phyloP scores from a whole-genome alignment of 2,888 invertebrate species.

The Sinelater perroti region DNA sequence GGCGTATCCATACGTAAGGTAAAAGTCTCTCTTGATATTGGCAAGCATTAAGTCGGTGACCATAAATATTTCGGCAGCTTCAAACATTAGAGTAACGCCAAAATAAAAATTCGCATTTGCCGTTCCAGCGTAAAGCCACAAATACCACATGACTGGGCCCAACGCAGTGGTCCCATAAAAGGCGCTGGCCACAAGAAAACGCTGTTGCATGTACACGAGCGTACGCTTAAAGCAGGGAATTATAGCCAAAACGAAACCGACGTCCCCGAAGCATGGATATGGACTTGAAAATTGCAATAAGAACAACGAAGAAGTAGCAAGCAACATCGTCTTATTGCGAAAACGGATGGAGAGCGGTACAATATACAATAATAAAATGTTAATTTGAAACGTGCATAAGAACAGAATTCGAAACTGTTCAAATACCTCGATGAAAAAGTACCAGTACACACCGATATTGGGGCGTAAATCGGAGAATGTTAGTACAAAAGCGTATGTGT shows the following conservation, averaged over 20 bases:
- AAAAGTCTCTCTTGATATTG: background rate
- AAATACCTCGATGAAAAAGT: constrained; percentile 99
- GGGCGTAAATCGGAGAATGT: constrained; percentile 93
- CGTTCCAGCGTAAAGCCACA: constrained; percentile 97
- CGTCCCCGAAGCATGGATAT: constrained; percentile 95
- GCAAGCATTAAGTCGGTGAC: constrained; percentile 77
- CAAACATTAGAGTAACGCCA: constrained; percentile 94
- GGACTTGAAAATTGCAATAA: constrained; percentile 93
- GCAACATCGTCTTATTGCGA: constrained; percentile 79
- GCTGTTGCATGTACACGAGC: constrained; percentile 91
- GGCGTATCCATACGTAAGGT: background rate
- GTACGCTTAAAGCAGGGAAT: constrained; percentile 92
- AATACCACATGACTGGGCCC: constrained; percentile 94
- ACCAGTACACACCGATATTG: constrained; percentile 98
- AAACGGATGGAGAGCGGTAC: constrained; percentile 85
- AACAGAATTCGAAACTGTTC: constrained; percentile 97
- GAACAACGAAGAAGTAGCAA: constrained; percentile 81
- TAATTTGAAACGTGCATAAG: constrained; percentile 95
- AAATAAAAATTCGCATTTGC: constrained; percentile 99
- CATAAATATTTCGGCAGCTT: constrained; percentile 92
- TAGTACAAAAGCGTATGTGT: constrained; percentile 69
- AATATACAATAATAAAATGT: constrained; percentile 89
- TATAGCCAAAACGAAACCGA: constrained; percentile 89
- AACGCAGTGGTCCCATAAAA: constrained; percentile 88
- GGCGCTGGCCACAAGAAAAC: constrained; percentile 89